phyloP scores from a whole-genome alignment of 2,113 vertebrate genomes.

The Microtus montanus region DNA sequence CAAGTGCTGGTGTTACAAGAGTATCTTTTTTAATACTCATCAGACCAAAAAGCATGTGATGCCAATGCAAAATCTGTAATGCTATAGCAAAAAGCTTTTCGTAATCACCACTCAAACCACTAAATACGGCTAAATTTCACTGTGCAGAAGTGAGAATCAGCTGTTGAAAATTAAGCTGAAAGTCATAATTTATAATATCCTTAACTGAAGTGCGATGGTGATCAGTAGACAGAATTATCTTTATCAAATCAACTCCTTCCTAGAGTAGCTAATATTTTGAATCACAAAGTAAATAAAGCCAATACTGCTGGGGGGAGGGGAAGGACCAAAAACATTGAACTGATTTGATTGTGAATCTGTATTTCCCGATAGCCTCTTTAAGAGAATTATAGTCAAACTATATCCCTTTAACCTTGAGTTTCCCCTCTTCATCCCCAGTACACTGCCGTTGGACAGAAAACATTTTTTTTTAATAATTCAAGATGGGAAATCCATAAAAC shows the following conservation, averaged over 20 bases:
- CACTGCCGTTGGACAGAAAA: not conserved
- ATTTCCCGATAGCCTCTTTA: conserved; percentile 32
- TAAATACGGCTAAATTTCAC: not conserved
- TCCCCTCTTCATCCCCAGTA: conserved; percentile 18
- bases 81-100: not conserved
- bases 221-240: conserved; percentile 13
- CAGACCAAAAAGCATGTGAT: not conserved
- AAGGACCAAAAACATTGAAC: not conserved
- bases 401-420: not conserved
- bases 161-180: not conserved
- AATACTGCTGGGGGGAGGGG: not conserved
- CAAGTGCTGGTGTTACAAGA: not conserved
- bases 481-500: not conserved
- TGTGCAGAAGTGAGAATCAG: not conserved
- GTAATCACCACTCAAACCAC: conserved; percentile 4
- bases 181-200: conserved; percentile 23
- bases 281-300: conserved; percentile 49
- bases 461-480: not conserved
- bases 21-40: not conserved
- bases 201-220: conserved; percentile 32
- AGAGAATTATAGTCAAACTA: not conserved
- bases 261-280: conserved; percentile 51
- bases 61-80: not conserved
- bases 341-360: conserved; percentile 4
- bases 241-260: conserved; percentile 6